Conservation (phyloP, 1,140 invertebrate species). For the Drosophila subobscura region DNA sequence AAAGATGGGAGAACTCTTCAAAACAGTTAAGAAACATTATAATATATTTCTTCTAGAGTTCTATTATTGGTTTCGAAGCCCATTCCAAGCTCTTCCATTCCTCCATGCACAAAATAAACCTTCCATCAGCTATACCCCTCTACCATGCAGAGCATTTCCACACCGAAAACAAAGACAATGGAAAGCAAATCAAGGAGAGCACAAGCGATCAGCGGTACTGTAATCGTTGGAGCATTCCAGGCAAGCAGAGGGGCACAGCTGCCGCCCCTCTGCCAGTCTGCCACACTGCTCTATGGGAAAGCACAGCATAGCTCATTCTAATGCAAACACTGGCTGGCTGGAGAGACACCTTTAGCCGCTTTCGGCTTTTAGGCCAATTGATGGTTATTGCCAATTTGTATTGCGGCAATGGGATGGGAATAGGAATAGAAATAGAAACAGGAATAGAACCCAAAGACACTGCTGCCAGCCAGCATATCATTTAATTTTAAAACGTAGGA, state of each 20-base stretch:
- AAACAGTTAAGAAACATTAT: too few relatives aligned
- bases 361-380: slow-evolving; percentile 61
- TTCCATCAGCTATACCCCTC: too few relatives aligned
- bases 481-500: slow-evolving; percentile 67
- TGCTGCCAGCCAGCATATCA: slow-evolving; percentile 57
- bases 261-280: neutral
- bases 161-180: slow-evolving; percentile 16
- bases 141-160: slow-evolving; percentile 25
- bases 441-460: slow-evolving; percentile 8
- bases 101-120: too few relatives aligned
- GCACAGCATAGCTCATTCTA: slow-evolving; percentile 68
- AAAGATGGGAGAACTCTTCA: too few relatives aligned
- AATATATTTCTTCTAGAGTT: too few relatives aligned
- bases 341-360: slow-evolving; percentile 50
- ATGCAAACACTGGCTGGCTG: slow-evolving; percentile 65
- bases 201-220: slow-evolving; percentile 34
- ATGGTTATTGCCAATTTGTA: slow-evolving; percentile 82
- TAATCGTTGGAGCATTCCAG: slow-evolving; percentile 62
- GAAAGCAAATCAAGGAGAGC: slow-evolving; percentile 61
- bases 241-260: neutral
- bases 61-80: too few relatives aligned
- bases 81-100: too few relatives aligned
- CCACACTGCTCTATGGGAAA: neutral
- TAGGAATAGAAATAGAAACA: neutral
- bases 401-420: slow-evolving; percentile 34